These are phyloP conservation scores for Heliothis subflexa DNA, from an alignment of 1,140 invertebrate species.

Conservation along the genomic window DNA sequence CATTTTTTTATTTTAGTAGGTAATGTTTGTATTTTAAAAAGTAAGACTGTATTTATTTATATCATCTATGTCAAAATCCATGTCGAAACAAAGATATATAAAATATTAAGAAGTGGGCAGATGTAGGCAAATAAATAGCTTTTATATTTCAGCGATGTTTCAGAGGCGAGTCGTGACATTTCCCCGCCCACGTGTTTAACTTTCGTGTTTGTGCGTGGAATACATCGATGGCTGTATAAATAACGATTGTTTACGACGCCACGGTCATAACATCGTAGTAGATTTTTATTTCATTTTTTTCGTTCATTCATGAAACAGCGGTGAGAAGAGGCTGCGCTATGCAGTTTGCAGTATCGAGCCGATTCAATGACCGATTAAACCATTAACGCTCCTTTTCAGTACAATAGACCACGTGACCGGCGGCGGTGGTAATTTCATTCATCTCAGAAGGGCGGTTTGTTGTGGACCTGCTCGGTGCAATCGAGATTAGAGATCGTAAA, in stretches of 20 bases:
- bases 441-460: conserved; percentile 62
- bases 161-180: conserved; percentile 32
- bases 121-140: conserved; percentile 4
- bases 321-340: conserved; percentile 72
- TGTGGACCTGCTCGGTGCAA: conserved; percentile 26
- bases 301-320: conserved; percentile 76
- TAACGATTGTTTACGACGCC: conserved; percentile 47
- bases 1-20: background rate
- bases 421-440: conserved; percentile 70
- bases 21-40: too few relatives aligned
- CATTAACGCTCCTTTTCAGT: conserved; percentile 74
- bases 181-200: conserved; percentile 5
- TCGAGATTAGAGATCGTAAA: conserved; percentile 28
- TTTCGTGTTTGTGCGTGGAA: conserved; percentile 33
- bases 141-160: conserved; percentile 17
- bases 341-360: conserved; percentile 71
- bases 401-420: conserved; percentile 78
- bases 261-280: conserved; percentile 60
- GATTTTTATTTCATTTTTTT: conserved; percentile 60
- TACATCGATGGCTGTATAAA: conserved; percentile 47
- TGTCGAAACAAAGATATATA: background rate
- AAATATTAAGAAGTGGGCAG: background rate
- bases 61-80: too few relatives aligned
- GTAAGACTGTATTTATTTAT: too few relatives aligned
- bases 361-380: conserved; percentile 77